Evolutionary conservation across 2,888 invertebrate genomes (phyloP).

Genomic region (Pyralis farinalis): DNA sequence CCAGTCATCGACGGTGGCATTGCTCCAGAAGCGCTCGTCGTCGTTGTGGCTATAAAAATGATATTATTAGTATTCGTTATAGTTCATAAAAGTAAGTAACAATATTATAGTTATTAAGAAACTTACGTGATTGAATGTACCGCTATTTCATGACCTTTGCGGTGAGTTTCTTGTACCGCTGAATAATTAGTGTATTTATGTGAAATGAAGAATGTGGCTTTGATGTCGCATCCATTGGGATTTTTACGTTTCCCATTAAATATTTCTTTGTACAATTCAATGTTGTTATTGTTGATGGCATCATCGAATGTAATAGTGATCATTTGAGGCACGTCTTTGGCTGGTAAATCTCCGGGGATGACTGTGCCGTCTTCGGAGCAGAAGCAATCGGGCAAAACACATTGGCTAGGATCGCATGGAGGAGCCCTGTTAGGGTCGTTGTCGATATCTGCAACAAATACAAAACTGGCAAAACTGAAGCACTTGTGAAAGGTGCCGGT

Average conservation of each 20-base stretch:
- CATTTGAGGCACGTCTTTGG: conserved; percentile 95
- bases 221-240: conserved; percentile 96
- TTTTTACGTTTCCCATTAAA: conserved; percentile 94
- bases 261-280: conserved; percentile 95
- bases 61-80: neutral
- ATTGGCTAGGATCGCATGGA: conserved; percentile 92
- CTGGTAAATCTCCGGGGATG: conserved; percentile 91
- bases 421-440: conserved; percentile 96
- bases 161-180: conserved; percentile 94
- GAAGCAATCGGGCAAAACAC: conserved; percentile 95
- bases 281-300: conserved; percentile 97
- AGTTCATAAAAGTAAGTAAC: no score
- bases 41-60: conserved; percentile 87
- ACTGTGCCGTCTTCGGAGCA: conserved; percentile 95
- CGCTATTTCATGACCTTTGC: conserved; percentile 96
- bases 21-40: conserved; percentile 96
- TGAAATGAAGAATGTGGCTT: conserved; percentile 94
- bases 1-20: conserved; percentile 95
- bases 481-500: no score
- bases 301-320: conserved; percentile 97
- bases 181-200: conserved; percentile 97
- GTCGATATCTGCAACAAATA: conserved; percentile 87
- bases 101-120: conserved; percentile 8
- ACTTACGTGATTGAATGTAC: conserved; percentile 96
- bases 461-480: neutral